A percentile compares a stretch with the other conserved stretches of the same genome.
Evolutionary conservation across 2,797 vertebrate genomes (phyloP).

Genomic region (Muscicapa comitata): DNA sequence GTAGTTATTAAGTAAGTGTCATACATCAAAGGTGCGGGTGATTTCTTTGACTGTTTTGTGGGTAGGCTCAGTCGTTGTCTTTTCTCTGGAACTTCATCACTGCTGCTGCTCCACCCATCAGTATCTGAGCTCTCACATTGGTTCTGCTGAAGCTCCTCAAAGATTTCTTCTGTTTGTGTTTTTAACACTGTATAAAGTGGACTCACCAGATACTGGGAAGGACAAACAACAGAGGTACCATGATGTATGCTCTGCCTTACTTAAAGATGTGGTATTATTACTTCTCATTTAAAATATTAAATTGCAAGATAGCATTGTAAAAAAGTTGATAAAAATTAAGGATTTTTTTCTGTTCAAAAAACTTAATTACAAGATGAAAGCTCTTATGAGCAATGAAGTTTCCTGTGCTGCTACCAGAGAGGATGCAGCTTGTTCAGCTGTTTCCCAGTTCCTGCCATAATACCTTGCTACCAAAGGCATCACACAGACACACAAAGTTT

Average conservation of each 20-base stretch:
- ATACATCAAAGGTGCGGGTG: slow-evolving; percentile 71
- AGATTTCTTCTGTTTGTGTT: slow-evolving; percentile 74
- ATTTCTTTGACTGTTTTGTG: slow-evolving; percentile 58
- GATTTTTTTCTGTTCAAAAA: neutral
- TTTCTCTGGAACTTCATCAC: slow-evolving; percentile 82
- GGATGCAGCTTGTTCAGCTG: neutral
- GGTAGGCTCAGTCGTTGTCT: slow-evolving; percentile 74
- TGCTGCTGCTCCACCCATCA: slow-evolving; percentile 60
- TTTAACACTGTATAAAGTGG: slow-evolving; percentile 83
- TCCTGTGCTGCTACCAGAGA: neutral
- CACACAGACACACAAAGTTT: neutral
- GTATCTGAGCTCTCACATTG: slow-evolving; percentile 51
- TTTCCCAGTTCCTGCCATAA: neutral
- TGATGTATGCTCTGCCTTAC: neutral
- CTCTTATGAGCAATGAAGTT: neutral
- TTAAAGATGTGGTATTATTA: neutral
- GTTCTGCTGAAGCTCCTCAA: slow-evolving; percentile 64
- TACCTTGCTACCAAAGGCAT: neutral
- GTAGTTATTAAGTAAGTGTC: slow-evolving; percentile 5
- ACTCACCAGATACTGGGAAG: slow-evolving; percentile 82
- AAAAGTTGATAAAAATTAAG: neutral
- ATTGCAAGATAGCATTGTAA: neutral
- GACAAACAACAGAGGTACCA: neutral
- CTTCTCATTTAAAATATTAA: neutral
- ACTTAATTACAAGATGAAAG: neutral